Percentiles rank a stretch among this genome's conserved stretches.
Conservation (phyloP, 2,888 invertebrate genomes). For the Pyrgus malvae region DNA sequence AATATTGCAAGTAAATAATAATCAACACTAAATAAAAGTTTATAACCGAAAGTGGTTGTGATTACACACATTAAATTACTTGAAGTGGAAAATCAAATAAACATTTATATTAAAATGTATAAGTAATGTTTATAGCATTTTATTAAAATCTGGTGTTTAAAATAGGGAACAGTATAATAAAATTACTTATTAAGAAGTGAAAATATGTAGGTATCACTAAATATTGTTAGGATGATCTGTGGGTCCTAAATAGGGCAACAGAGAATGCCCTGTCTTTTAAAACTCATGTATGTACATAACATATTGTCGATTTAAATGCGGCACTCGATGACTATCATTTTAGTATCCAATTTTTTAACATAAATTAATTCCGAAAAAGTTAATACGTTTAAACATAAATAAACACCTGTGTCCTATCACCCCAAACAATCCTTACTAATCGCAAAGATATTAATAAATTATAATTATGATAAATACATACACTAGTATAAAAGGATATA, state of each 20-base stretch:
- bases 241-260: slow-evolving; percentile 1
- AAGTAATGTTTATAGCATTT: slow-evolving; percentile 47
- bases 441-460: too few relatives aligned
- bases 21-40: slow-evolving; percentile 52
- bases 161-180: slow-evolving; percentile 58
- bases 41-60: slow-evolving; percentile 46
- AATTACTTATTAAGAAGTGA: slow-evolving; percentile 53
- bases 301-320: slow-evolving; percentile 1
- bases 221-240: slow-evolving; percentile 51
- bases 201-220: slow-evolving; percentile 50
- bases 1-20: slow-evolving; percentile 61
- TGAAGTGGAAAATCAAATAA: slow-evolving; percentile 46
- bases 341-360: background rate
- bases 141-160: slow-evolving; percentile 54
- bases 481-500: slow-evolving; percentile 6
- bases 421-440: too few relatives aligned
- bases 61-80: slow-evolving; percentile 49
- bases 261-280: slow-evolving; percentile 1
- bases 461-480: slow-evolving; percentile 7
- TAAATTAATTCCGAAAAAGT: background rate
- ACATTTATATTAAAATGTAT: slow-evolving; percentile 45
- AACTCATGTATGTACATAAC: background rate
- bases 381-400: background rate
- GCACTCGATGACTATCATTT: background rate
- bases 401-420: too few relatives aligned